Evolutionary conservation across 2,888 invertebrate species (phyloP).

Genomic region (Drosophila formosana): DNA sequence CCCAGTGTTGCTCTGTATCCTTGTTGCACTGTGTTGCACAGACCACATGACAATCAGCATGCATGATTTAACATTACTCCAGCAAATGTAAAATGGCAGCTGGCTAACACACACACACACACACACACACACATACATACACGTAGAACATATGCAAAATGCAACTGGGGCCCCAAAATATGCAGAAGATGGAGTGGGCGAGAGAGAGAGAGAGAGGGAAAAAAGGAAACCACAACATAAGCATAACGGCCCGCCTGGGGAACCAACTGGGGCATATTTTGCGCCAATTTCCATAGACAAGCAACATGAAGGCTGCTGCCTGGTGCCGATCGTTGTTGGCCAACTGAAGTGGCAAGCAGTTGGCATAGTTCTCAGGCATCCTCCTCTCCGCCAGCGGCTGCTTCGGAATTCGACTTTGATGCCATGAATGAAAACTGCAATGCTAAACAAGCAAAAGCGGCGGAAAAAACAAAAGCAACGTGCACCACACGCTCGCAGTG

Average conservation of each 20-base stretch:
- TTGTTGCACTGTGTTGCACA: conserved; percentile 33
- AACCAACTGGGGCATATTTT: conserved; percentile 73
- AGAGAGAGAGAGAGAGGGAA: not conserved
- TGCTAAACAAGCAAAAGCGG: conserved; percentile 50
- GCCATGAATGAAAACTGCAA: conserved; percentile 70
- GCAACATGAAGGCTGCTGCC: conserved; percentile 28
- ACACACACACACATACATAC: conserved; percentile 16
- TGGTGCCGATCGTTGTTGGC: conserved; percentile 56
- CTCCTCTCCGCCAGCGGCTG: not conserved
- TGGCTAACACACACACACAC: conserved; percentile 19
- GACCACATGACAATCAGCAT: conserved; percentile 80
- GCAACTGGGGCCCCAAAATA: conserved; percentile 44
- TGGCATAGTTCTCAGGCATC: conserved; percentile 38
- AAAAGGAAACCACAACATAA: conserved; percentile 45
- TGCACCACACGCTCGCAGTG: conserved; percentile 23
- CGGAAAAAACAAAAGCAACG: conserved; percentile 52
- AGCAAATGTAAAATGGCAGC: conserved; percentile 57
- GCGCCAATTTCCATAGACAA: conserved; percentile 74
- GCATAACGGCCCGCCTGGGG: conserved; percentile 60
- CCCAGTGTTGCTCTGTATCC: not conserved
- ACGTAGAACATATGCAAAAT: conserved; percentile 50
- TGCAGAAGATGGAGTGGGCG: conserved; percentile 8
- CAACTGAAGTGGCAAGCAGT: conserved; percentile 50
- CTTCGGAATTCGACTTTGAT: conserved; percentile 21
- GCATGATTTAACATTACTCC: conserved; percentile 74